Base-by-base conservation (phyloP, 1,140 invertebrate genomes). In the Nasonia giraulti region DNA sequence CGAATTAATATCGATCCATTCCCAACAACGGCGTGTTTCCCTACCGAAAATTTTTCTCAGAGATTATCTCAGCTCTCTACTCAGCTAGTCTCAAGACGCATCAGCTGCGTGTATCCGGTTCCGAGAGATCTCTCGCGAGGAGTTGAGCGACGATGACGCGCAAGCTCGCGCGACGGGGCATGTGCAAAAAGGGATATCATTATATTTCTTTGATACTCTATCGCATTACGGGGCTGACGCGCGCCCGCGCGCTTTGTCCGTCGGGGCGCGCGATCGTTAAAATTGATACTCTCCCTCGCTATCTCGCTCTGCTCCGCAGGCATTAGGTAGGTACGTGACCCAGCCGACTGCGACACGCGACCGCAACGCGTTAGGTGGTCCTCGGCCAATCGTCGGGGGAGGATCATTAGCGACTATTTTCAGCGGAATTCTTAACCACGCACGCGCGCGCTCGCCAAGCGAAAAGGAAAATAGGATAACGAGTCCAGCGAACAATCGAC, bases 351-450 rank as follows among this genome's bases (percentile, higher is more conserved):
- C 66, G 85, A 68, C 80, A 82, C 85, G 85, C 80, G 80, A 83
- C 85, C 80, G 10, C 80, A 68, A 40, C 78, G 50, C 83, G 37
- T 84, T 84, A 74, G 83, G 83, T 31, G 83, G 83, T 84, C 83
- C 66, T 79, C 69, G 37, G 40, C 77, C 47, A 14, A 66, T 66
- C 20, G 5, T 7, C 7, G 27, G 55, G 73, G 37, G 55, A 77
- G 62, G 84, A 82, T 85, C 84, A 85, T 85, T 85, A 85, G 62
- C 73, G 84, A 50, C 71, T 80, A 68, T 76, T 85, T 85, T 80
- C 12, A 50, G 12, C 47, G 33, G 50, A 33, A 76, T 75, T 80
- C 76, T 31, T 66, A 62, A 31, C 74, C 11, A 71, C 23, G 17
- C 20, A 62, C 33, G 44, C 78, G 47, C 77, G 31, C 44, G 33